Evolutionary conservation across 2,113 vertebrate genomes (phyloP), one percentile per base, ranked within the genome.

Genomic region (Pelvicachromis taeniatus): DNA sequence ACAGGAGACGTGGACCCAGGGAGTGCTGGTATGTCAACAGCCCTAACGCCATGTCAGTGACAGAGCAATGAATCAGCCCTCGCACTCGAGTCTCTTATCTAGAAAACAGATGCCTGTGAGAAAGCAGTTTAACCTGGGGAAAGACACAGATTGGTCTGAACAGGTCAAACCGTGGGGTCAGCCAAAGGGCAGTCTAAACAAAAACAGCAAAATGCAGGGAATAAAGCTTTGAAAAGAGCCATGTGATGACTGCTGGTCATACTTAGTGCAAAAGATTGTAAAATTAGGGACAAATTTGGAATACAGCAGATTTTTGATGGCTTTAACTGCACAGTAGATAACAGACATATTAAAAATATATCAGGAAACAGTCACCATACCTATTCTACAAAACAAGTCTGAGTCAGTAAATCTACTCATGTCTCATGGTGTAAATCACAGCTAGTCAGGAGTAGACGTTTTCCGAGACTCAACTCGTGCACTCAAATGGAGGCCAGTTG

Each of bases 91-190:
- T 52, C 31, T 78, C 87, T 91, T 88, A 95, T 95, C 89, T 93
- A 89, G 82, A 95, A 95, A 96, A 94, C 95, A 96, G 93, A 95
- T 95, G 95, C 78, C 86, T 84, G 77, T 6, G 53, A 90, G 78
- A 87, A 73, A 80, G 54, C 80, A 77, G 85, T 31, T 53, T 58
- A 83, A 89, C 84, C 73, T 81, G 81, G n/a, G 52, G 82, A 89
- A 53, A 89, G 80, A 89, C 77, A 56, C 65, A 50, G 78, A 8
- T 26, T 29, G 85, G 79, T 73, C 90, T 89, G 73, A 78, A 88
- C 35, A 88, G 94, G 91, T 94, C 91, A 93, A 70, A 77, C 73
- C 82, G 6, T 23, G 70, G 55, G 92, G 87, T 92, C 89, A 89
- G 78, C 50, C 78, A 31, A 23, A 70, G 91, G 90, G 40, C 77